phyloP scores from a whole-genome alignment of 2,113 vertebrate genomes.

The Ptilonorhynchus violaceus region DNA sequence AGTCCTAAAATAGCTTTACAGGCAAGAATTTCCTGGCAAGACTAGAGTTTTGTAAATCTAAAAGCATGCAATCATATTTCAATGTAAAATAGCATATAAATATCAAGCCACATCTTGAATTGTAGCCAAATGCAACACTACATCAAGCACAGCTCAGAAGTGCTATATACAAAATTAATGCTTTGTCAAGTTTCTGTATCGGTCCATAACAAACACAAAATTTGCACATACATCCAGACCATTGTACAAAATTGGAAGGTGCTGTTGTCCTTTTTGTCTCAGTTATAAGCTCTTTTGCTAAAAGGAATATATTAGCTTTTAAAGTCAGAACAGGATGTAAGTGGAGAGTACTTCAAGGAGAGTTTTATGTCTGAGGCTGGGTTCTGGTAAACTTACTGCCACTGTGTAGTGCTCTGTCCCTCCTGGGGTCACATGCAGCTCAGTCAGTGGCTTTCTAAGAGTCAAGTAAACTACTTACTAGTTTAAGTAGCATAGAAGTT shows the following conservation, averaged over 20 bases:
- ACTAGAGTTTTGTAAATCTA: constrained; percentile 35
- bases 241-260: neutral
- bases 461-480: neutral
- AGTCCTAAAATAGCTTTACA: constrained; percentile 46
- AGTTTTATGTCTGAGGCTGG: neutral
- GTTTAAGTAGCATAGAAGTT: neutral
- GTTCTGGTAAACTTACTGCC: neutral
- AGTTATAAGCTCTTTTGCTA: neutral
- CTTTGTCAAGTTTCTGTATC: neutral
- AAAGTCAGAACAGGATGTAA: neutral
- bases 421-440: neutral
- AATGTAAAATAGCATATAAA: constrained; percentile 51
- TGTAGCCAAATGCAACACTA: constrained; percentile 37
- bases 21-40: constrained; percentile 63
- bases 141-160: neutral
- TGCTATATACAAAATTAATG: neutral
- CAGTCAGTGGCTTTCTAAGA: neutral
- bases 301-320: neutral
- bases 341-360: neutral
- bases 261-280: neutral
- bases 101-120: constrained; percentile 35
- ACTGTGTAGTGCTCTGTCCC: neutral
- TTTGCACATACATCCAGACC: neutral
- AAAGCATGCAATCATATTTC: constrained; percentile 57
- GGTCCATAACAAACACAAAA: neutral